These are phyloP conservation scores for Loripinus fragilis DNA, from an alignment of 2,888 invertebrate genomes.

Conservation along the genomic window DNA sequence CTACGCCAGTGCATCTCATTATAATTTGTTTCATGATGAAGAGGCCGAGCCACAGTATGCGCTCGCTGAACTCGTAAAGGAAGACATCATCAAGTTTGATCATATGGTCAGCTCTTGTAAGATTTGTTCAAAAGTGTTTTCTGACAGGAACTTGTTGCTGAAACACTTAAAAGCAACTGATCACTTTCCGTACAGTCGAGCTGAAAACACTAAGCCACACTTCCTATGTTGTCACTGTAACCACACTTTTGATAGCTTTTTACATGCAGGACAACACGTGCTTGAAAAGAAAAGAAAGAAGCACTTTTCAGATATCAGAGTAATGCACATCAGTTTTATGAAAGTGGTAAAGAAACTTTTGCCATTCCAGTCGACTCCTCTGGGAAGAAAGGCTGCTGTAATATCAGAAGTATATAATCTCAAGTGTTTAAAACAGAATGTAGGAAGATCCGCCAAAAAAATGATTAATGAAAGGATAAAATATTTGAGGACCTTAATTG, in stretches of 20 bases:
- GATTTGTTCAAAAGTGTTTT: background rate
- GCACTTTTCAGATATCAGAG: background rate
- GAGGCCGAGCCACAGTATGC: slow-evolving; percentile 13
- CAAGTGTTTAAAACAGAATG: background rate
- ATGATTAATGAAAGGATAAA: background rate
- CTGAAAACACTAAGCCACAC: background rate
- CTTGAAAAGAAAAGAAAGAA: background rate
- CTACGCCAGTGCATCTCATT: slow-evolving; percentile 15
- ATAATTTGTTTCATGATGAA: background rate
- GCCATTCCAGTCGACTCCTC: background rate
- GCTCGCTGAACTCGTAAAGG: slow-evolving; percentile 2
- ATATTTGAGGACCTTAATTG: too few species aligned
- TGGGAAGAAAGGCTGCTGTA: background rate
- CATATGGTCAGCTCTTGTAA: background rate
- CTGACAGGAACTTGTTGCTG: background rate
- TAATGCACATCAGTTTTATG: background rate
- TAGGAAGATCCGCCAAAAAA: background rate
- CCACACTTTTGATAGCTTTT: background rate
- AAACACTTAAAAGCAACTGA: background rate
- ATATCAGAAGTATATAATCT: background rate
- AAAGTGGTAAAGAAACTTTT: background rate
- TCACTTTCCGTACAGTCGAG: background rate
- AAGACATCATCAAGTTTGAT: background rate
- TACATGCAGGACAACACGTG: background rate
- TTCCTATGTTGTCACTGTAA: slow-evolving; percentile 2